phyloP scores from a whole-genome alignment of 2,113 vertebrate species.

The Talpa occidentalis region DNA sequence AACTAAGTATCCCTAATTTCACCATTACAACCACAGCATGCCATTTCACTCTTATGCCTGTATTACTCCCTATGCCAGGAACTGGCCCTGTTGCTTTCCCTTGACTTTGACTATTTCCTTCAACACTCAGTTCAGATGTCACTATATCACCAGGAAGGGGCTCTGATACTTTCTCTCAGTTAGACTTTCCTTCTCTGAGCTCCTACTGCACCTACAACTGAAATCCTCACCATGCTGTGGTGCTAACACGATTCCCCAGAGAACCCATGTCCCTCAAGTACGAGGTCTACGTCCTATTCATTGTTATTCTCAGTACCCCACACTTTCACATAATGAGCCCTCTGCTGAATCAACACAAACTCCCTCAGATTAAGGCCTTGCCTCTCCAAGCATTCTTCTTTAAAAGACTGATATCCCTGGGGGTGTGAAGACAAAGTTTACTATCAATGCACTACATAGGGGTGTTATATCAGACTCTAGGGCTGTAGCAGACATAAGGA shows the following conservation, averaged over 20 bases:
- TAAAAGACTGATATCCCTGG: not conserved
- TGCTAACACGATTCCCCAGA: not conserved
- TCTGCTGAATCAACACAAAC: conserved; percentile 6
- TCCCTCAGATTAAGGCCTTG: not conserved
- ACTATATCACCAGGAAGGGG: not conserved
- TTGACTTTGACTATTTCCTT: not conserved
- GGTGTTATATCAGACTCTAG: not conserved
- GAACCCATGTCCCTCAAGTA: not conserved
- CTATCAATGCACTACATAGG: not conserved
- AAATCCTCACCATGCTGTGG: not conserved
- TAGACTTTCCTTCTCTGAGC: not conserved
- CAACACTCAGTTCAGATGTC: not conserved
- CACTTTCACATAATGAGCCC: not conserved
- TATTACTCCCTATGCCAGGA: not conserved
- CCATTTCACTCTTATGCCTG: not conserved
- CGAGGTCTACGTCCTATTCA: not conserved
- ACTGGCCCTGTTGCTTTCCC: not conserved
- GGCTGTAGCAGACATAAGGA: not conserved
- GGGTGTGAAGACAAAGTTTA: not conserved
- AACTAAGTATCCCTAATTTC: not conserved
- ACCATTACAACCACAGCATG: not conserved
- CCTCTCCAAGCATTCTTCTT: not conserved
- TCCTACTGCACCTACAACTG: not conserved
- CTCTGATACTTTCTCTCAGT: not conserved
- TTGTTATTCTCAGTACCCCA: not conserved